Conservation (phyloP, 2,888 invertebrate species). For the Cylindroiulus punctatus region DNA sequence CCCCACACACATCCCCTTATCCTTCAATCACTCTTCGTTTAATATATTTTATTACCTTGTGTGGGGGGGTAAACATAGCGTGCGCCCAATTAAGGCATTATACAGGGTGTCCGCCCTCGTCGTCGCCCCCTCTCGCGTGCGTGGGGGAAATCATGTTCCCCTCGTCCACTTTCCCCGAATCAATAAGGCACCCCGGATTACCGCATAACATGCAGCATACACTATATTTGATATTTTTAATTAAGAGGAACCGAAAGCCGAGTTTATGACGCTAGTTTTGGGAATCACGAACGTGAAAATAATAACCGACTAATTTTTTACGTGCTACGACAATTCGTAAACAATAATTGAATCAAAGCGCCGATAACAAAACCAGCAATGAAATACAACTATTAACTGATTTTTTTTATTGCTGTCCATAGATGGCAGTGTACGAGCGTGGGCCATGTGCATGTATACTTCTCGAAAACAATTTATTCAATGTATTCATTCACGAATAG, state of each 20-base stretch:
- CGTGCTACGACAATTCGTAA: too few relatives aligned
- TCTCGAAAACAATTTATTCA: too few relatives aligned
- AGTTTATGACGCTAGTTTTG: not conserved
- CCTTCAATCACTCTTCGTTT: constrained; percentile 28
- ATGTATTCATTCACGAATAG: too few relatives aligned
- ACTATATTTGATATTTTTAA: not conserved
- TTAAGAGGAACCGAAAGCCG: not conserved
- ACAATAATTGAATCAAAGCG: too few relatives aligned
- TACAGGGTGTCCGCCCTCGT: not conserved
- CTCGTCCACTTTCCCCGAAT: not conserved
- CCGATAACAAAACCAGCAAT: too few relatives aligned
- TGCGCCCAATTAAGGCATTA: constrained; percentile 29
- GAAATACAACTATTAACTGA: too few relatives aligned
- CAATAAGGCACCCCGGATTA: constrained; percentile 1
- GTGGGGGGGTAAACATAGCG: constrained; percentile 33
- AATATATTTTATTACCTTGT: constrained; percentile 36
- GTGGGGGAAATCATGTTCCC: not conserved
- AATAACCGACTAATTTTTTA: too few relatives aligned
- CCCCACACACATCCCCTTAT: not conserved
- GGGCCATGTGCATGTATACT: too few relatives aligned
- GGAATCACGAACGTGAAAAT: not conserved
- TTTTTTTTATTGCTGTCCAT: too few relatives aligned
- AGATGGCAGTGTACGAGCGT: too few relatives aligned
- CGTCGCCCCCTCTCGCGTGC: not conserved
- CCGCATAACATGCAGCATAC: not conserved